Base-by-base conservation (phyloP, 2,888 invertebrate genomes). In the Sarcophaga subvicina region DNA sequence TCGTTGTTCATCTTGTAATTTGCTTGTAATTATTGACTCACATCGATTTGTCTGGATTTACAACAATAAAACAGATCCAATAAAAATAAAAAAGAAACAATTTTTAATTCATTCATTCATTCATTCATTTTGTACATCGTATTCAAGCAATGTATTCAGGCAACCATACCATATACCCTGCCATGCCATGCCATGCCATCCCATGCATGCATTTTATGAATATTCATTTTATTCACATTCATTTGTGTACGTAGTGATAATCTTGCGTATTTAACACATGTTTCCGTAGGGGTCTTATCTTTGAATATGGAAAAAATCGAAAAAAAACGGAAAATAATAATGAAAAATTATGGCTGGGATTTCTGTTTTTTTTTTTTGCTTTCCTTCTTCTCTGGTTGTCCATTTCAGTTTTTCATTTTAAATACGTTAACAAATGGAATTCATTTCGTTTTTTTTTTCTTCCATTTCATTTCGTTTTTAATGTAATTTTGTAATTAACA, bases 11-110 rank as follows among this genome's bases (percentile, higher is more conserved):
- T 67, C 62, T 81, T 73, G 78, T 85, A 85, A 77, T 85, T 81
- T 81, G 72, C 59, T 81, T 72, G 81, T 81, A 75, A 83, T 86
- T 80, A 86, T 86, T 86, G 82, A 86, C 86, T 79, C 79, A 83
- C 70, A 83, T 76, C 86, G 83, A 86, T 86, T 86, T 75, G 64
- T 86, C 22, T 63, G 67, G 59, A 78, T 82, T 79, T 78, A 75
- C 75, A 25, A 54, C 54, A 25, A 49, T 22, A 20, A 63, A 14
- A 71, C 12, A 59, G 37, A 27, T 70, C 70, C 27, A 69, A 20
- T 14, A 22, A 71, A 76, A 70, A 17, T 20, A 82, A 72, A 66
- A 64, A 72, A 49, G 11, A 49, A 14, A 49, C 8, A 14, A 11
- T 14, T 49, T 49, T 83, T 82, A 70, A 71, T 82, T 82, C 82